These are phyloP conservation scores for Enteromius argenteus DNA, from an alignment of 2,797 vertebrate genomes.

Conservation along the genomic window DNA sequence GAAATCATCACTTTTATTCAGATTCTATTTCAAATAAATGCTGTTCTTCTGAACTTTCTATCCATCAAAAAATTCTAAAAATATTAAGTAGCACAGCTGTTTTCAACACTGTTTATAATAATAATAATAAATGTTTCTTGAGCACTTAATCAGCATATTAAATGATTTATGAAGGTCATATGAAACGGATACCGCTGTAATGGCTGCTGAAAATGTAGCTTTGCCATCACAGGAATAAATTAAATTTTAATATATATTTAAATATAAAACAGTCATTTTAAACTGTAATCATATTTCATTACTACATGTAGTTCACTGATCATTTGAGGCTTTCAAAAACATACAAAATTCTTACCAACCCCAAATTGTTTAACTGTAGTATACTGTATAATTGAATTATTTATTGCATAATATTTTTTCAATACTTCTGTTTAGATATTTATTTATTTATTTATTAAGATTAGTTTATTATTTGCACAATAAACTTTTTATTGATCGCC, in stretches of 20 bases:
- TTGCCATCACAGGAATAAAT: background rate
- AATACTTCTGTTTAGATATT: background rate
- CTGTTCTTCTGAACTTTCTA: background rate
- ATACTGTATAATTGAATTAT: background rate
- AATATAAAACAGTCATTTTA: background rate
- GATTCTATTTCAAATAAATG: background rate
- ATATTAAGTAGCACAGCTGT: background rate
- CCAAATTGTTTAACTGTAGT: background rate
- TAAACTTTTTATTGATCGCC: background rate
- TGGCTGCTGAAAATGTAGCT: background rate
- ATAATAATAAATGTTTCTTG: background rate
- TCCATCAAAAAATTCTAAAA: background rate
- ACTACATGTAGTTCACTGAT: background rate
- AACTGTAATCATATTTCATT: background rate
- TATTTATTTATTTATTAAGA: background rate
- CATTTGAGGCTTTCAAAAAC: too few relatives aligned
- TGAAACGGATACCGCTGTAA: background rate
- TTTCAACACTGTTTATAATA: background rate
- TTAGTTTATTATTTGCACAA: background rate
- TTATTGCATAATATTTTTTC: background rate
- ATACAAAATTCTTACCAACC: background rate
- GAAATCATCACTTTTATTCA: background rate
- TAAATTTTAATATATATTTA: background rate
- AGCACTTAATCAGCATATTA: background rate
- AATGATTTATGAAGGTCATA: conserved; percentile 1